Percentiles rank a stretch among this genome's conserved stretches.
phyloP scores from a whole-genome alignment of 2,797 vertebrate species.

The Serranus cabrilla region DNA sequence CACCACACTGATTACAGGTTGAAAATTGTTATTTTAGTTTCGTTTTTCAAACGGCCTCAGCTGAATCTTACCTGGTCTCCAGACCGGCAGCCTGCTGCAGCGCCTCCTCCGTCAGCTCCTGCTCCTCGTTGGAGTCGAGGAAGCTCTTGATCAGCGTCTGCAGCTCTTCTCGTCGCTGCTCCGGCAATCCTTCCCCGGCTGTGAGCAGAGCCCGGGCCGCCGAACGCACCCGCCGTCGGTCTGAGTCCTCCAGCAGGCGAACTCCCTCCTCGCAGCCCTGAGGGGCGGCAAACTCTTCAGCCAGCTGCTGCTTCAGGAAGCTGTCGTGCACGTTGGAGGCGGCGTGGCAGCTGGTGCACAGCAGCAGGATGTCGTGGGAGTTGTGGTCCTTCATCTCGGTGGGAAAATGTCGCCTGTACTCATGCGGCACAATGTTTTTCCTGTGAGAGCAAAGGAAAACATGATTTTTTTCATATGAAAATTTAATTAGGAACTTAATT shows the following conservation, averaged over 20 bases:
- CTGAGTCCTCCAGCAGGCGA: constrained; percentile 91
- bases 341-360: constrained; percentile 96
- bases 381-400: constrained; percentile 99
- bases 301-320: constrained; percentile 93
- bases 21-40: no score
- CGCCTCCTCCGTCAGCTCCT: constrained; percentile 81
- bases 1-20: no score
- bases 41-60: no score
- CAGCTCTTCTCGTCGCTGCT: constrained; percentile 88
- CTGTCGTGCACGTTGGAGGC: constrained; percentile 94
- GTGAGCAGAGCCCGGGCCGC: constrained; percentile 93
- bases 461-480: no score
- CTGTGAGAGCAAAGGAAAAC: constrained; percentile 73
- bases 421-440: constrained; percentile 97
- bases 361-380: constrained; percentile 96
- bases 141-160: constrained; percentile 86
- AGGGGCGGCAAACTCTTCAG: constrained; percentile 91
- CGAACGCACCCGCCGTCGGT: constrained; percentile 92
- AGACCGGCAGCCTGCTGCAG: constrained; percentile 90
- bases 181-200: constrained; percentile 88
- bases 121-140: constrained; percentile 75
- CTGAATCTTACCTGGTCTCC: constrained; percentile 90
- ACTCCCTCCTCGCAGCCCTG: constrained; percentile 94
- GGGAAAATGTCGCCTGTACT: constrained; percentile 97
- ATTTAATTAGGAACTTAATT: no score